These are phyloP conservation scores for Leptura quadrifasciata DNA, from an alignment of 2,888 invertebrate genomes.

Conservation along the genomic window DNA sequence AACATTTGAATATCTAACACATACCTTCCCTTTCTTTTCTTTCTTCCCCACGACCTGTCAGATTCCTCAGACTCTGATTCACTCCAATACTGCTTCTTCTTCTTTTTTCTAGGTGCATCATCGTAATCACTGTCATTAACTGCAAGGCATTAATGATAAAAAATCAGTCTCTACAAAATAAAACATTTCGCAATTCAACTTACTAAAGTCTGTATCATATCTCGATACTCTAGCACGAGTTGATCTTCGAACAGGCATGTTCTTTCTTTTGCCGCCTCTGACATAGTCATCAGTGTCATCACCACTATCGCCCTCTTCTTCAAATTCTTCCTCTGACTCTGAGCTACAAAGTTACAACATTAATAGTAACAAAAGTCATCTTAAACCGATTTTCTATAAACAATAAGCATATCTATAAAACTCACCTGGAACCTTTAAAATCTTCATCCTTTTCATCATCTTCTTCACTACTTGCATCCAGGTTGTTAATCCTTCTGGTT, in stretches of 20 bases:
- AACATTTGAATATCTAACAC: neutral
- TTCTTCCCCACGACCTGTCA: slow-evolving; percentile 75
- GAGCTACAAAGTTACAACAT: slow-evolving; percentile 58
- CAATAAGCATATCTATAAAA: slow-evolving; percentile 3
- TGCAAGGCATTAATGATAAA: slow-evolving; percentile 54
- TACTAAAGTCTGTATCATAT: slow-evolving; percentile 78
- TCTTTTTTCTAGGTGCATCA: slow-evolving; percentile 76
- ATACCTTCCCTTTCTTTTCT: slow-evolving; percentile 59
- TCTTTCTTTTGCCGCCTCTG: slow-evolving; percentile 74
- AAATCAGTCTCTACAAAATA: neutral
- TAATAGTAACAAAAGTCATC: too few relatives aligned
- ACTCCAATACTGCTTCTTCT: slow-evolving; percentile 78
- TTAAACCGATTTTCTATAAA: too few relatives aligned
- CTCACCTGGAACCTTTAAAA: slow-evolving; percentile 86
- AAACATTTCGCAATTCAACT: slow-evolving; percentile 35
- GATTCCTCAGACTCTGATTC: slow-evolving; percentile 79
- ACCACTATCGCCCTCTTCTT: slow-evolving; percentile 78
- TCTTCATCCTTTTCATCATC: slow-evolving; percentile 92
- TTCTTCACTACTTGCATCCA: slow-evolving; percentile 79
- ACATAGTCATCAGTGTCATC: slow-evolving; percentile 75
- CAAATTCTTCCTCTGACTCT: slow-evolving; percentile 74
- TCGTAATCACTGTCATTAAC: slow-evolving; percentile 73
- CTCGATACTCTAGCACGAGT: slow-evolving; percentile 75
- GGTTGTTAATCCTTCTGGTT: slow-evolving; percentile 84
- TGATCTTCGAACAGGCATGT: slow-evolving; percentile 75